Evolutionary conservation across 1,140 invertebrate species (phyloP).

Genomic region (Oryctes rhinoceros): DNA sequence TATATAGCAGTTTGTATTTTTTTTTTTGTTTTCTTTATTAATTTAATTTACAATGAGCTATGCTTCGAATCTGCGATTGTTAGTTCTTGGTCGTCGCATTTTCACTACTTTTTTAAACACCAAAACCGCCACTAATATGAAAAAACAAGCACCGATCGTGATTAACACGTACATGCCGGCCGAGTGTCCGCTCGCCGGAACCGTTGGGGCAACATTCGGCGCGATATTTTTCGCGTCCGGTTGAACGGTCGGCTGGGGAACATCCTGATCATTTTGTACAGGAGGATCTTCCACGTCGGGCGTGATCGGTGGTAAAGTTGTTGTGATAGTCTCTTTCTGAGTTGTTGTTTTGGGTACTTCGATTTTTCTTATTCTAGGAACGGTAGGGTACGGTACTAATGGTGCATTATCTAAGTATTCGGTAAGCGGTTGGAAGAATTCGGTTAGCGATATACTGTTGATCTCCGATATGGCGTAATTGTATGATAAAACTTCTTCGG

Average conservation of each 20-base stretch:
- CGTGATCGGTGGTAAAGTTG: conserved; percentile 42
- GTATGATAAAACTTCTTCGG: conserved; percentile 51
- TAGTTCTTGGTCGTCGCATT: conserved; percentile 43
- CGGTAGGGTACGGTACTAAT: conserved; percentile 40
- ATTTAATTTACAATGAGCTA: conserved; percentile 24
- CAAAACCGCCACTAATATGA: conserved; percentile 44
- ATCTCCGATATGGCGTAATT: conserved; percentile 55
- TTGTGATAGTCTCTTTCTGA: conserved; percentile 18
- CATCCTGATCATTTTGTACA: conserved; percentile 33
- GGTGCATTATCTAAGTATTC: conserved; percentile 58
- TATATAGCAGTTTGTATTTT: neutral
- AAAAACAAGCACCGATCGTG: conserved; percentile 38
- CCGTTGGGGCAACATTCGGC: neutral
- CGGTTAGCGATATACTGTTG: conserved; percentile 51
- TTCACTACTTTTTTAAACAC: conserved; percentile 41
- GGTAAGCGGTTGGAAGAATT: conserved; percentile 59
- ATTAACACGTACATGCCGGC: conserved; percentile 45
- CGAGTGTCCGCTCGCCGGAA: neutral
- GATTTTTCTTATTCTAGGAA: neutral
- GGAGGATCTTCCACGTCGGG: neutral
- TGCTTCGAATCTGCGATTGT: conserved; percentile 54
- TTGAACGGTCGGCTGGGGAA: neutral
- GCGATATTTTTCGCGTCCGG: neutral
- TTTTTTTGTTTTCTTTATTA: too few relatives aligned
- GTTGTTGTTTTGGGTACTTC: conserved; percentile 30